These are phyloP conservation scores for Eulimnadia texana DNA, from an alignment of 1,140 invertebrate genomes.

Conservation along the genomic window DNA sequence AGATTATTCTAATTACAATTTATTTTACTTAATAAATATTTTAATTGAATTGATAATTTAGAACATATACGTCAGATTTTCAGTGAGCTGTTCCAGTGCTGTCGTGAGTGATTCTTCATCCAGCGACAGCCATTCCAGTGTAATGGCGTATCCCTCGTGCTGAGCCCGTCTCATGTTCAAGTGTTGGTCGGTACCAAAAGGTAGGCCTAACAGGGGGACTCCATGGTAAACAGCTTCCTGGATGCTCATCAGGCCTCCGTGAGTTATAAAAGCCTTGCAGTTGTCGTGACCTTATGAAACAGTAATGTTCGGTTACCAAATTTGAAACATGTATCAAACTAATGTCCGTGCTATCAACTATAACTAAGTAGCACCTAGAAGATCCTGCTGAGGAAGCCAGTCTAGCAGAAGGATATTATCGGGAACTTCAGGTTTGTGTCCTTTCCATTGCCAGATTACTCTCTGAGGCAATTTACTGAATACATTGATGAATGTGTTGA, in stretches of 20 bases:
- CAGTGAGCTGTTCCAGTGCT: conserved; percentile 14
- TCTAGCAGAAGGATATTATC: conserved; percentile 43
- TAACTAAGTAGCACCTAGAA: too few species aligned
- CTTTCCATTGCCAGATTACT: conserved; percentile 56
- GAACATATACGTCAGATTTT: conserved; percentile 13
- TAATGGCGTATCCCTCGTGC: conserved; percentile 12
- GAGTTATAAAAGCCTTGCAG: conserved; percentile 34
- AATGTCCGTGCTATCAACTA: not conserved
- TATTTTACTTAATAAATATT: too few species aligned
- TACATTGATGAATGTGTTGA: conserved; percentile 46
- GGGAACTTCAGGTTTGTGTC: conserved; percentile 28
- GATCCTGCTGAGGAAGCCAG: conserved; percentile 55
- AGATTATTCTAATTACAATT: not conserved
- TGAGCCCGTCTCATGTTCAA: conserved; percentile 14
- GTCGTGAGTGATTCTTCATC: conserved; percentile 4
- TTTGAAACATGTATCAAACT: not conserved
- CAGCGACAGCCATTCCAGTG: not conserved
- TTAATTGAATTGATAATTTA: not conserved
- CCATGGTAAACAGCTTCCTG: conserved; percentile 33
- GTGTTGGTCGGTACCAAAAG: conserved; percentile 46
- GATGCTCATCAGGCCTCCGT: conserved; percentile 36
- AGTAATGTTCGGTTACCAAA: not conserved
- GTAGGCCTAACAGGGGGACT: conserved; percentile 33
- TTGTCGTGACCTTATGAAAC: conserved; percentile 21
- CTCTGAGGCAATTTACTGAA: conserved; percentile 47